Percentiles rank a stretch among this genome's conserved stretches.
phyloP scores from a whole-genome alignment of 37 sponge, comb jelly and placozoan species.

The Axinella damicornis region DNA sequence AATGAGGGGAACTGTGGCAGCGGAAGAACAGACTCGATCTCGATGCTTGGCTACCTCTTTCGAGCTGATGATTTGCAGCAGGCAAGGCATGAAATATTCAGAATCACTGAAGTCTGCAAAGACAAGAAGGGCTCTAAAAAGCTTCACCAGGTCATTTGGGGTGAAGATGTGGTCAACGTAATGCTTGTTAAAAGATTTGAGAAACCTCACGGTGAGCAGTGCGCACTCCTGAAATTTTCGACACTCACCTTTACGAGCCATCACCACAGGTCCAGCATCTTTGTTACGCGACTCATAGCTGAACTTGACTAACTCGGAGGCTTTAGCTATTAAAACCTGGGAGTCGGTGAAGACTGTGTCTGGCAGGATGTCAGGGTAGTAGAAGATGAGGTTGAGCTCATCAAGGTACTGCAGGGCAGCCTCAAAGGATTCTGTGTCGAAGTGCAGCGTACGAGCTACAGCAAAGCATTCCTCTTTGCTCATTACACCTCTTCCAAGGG shows the following conservation, averaged over 20 bases:
- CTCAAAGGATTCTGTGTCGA: conserved; percentile 14
- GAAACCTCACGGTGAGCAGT: background rate
- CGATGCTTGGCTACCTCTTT: conserved; percentile 3
- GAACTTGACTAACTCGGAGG: conserved; percentile 13
- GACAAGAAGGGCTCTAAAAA: conserved; percentile 12
- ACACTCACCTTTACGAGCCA: background rate
- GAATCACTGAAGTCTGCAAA: conserved; percentile 5
- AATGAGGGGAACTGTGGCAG: background rate
- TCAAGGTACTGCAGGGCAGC: conserved; percentile 34
- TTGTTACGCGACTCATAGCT: background rate
- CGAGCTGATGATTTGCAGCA: background rate
- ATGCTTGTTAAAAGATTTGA: background rate
- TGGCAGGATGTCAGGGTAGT: conserved; percentile 28
- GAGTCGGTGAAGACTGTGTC: conserved; percentile 17
- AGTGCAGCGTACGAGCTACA: conserved; percentile 14
- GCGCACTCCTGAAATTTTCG: conserved; percentile 8
- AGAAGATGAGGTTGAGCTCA: conserved; percentile 15
- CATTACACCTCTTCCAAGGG: too few species aligned
- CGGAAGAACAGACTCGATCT: background rate
- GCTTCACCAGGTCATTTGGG: background rate
- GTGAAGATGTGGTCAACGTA: conserved; percentile 10
- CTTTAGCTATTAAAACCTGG: conserved; percentile 23
- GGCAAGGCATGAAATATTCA: conserved; percentile 36
- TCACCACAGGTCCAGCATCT: background rate
- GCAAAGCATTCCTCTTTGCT: conserved; percentile 10